Evolutionary conservation across 1,140 invertebrate species (phyloP).

Genomic region (Limonius californicus): DNA sequence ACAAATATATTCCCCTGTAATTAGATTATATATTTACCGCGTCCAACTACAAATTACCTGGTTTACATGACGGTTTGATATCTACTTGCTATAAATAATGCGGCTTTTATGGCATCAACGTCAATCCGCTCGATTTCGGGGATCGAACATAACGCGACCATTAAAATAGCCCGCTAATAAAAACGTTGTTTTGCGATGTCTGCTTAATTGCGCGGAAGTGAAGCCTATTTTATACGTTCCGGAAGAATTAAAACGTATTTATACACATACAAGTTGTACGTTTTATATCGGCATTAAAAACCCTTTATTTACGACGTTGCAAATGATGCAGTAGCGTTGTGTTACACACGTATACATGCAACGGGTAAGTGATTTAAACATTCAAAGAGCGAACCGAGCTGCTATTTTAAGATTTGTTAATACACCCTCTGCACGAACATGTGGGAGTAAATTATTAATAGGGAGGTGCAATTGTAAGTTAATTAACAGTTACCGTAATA

Average conservation of each 20-base stretch:
- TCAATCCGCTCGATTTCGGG: background rate
- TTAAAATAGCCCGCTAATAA: conserved; percentile 1
- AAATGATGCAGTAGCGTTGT: background rate
- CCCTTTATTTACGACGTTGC: background rate
- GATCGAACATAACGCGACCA: background rate
- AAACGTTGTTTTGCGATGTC: background rate
- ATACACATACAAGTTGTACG: background rate
- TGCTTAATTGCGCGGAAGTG: background rate
- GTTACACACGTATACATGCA: background rate
- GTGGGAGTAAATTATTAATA: background rate
- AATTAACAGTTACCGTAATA: background rate
- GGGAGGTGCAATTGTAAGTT: background rate
- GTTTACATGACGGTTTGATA: conserved; percentile 1
- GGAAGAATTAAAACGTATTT: background rate
- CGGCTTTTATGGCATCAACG: background rate
- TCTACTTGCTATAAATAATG: background rate
- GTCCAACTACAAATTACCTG: background rate
- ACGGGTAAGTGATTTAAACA: background rate
- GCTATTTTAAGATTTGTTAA: background rate
- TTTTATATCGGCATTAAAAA: background rate
- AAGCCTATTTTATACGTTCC: background rate
- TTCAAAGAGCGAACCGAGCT: background rate
- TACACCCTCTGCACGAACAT: background rate
- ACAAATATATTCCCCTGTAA: background rate
- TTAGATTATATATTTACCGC: background rate